Conservation (phyloP, 2,113 vertebrate genomes). For the Engraulis encrasicolus region DNA sequence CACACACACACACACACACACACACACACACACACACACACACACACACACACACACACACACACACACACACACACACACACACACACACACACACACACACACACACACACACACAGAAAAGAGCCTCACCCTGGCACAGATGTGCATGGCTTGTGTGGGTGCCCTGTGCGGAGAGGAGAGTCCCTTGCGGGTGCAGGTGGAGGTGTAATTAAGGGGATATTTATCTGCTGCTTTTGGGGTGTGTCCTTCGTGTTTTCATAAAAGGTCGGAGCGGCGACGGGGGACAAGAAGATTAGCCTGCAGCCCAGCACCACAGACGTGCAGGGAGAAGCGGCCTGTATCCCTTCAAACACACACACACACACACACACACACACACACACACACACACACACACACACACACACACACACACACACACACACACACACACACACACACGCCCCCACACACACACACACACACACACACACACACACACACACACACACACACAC, state of each 20-base stretch:
- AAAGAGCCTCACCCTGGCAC: constrained; percentile 26
- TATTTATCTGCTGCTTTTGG: constrained; percentile 45
- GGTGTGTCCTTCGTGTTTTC: constrained; percentile 19
- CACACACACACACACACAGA: constrained; percentile 17
- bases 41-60: too few species aligned
- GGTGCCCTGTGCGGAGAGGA: background rate
- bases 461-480: too few species aligned
- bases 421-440: too few species aligned
- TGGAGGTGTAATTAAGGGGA: constrained; percentile 39
- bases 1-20: too few species aligned
- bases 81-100: constrained; percentile 17
- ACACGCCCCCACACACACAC: too few species aligned
- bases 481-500: too few species aligned
- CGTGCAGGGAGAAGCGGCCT: too few species aligned
- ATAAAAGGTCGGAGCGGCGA: constrained; percentile 29
- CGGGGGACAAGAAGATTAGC: constrained; percentile 16
- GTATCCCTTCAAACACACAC: too few species aligned
- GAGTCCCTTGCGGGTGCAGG: constrained; percentile 11
- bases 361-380: too few species aligned
- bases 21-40: too few species aligned
- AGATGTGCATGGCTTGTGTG: constrained; percentile 29
- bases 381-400: background rate
- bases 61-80: too few species aligned
- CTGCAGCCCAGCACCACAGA: background rate
- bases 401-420: background rate